These are phyloP conservation scores for Diuraphis noxia DNA, from an alignment of 1,140 invertebrate genomes.

Conservation along the genomic window DNA sequence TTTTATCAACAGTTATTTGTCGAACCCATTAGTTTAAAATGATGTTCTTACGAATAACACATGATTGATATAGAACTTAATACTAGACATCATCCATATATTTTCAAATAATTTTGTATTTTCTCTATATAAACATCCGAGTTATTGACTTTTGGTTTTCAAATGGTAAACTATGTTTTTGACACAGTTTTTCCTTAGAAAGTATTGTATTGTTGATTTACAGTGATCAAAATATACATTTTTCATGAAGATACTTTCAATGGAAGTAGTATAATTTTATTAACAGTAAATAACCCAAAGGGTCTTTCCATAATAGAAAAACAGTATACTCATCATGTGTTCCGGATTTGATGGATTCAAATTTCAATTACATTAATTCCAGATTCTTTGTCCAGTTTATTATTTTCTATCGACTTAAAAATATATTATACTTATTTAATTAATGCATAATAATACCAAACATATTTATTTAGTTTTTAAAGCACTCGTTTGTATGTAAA, in stretches of 20 bases:
- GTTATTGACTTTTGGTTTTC: background rate
- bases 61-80: background rate
- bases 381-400: background rate
- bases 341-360: background rate
- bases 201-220: background rate
- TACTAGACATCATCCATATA: background rate
- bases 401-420: background rate
- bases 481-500: background rate
- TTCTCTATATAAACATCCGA: background rate
- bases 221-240: background rate
- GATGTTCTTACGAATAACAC: background rate
- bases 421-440: background rate
- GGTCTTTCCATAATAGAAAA: background rate
- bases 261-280: background rate
- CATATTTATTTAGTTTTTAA: background rate
- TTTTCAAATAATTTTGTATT: background rate
- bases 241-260: background rate
- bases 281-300: background rate
- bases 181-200: background rate
- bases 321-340: background rate
- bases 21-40: background rate
- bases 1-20: background rate
- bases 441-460: background rate
- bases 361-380: background rate
- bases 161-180: background rate